Evolutionary conservation across 2,797 vertebrate species (phyloP).

Genomic region (Acanthurus leucopareius): DNA sequence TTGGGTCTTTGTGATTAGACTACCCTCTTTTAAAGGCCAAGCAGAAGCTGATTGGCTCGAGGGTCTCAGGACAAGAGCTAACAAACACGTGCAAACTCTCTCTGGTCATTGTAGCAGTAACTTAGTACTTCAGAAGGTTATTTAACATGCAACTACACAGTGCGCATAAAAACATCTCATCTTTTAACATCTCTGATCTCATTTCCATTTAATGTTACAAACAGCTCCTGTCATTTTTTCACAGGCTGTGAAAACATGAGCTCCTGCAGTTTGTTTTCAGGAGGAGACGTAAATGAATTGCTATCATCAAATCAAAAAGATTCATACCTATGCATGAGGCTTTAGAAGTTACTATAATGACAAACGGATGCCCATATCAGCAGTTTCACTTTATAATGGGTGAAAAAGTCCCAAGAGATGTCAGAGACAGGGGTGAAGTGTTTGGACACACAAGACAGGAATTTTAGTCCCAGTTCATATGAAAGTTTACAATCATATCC

Average conservation of each 20-base stretch:
- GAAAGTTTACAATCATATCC: no score
- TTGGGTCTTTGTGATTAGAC: slow-evolving; percentile 4
- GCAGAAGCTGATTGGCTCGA: slow-evolving; percentile 40
- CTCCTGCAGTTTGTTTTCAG: slow-evolving; percentile 12
- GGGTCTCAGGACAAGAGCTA: slow-evolving; percentile 32
- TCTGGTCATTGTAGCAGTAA: not conserved
- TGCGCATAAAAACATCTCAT: not conserved
- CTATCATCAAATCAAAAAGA: not conserved
- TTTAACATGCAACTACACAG: slow-evolving; percentile 23
- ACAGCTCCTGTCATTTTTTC: slow-evolving; percentile 18
- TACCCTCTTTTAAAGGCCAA: slow-evolving; percentile 51
- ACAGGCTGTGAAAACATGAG: not conserved
- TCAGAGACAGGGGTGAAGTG: no score
- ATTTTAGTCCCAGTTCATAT: no score
- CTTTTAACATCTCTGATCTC: no score
- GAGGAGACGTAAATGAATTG: not conserved
- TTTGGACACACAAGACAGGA: no score
- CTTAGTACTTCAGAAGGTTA: not conserved
- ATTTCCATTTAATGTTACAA: slow-evolving; percentile 15
- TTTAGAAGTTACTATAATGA: no score
- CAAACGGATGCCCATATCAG: no score
- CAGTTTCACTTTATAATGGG: no score
- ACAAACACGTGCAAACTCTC: slow-evolving; percentile 16
- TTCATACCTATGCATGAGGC: slow-evolving; percentile 2
- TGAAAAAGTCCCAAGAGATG: no score